Percentiles rank a stretch among this genome's conserved stretches.
Evolutionary conservation across 2,888 invertebrate genomes (phyloP).

Genomic region (Yponomeuta evonymella): DNA sequence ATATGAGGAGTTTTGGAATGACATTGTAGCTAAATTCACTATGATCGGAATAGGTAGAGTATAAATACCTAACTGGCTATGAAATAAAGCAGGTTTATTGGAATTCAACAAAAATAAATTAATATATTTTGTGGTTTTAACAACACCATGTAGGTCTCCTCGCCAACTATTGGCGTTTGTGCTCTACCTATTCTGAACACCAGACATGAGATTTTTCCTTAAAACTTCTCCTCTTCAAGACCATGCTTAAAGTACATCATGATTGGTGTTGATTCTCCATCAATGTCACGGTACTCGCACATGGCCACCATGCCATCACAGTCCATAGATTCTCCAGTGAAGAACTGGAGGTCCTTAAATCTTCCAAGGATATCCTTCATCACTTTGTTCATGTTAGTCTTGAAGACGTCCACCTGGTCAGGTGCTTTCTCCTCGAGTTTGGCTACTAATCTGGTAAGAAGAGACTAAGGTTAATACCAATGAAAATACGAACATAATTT

Average conservation of each 20-base stretch:
- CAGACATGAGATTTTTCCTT: conserved; percentile 39
- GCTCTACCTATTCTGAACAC: no score
- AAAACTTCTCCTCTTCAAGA: conserved; percentile 95
- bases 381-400: conserved; percentile 93
- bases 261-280: conserved; percentile 88
- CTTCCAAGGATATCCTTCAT: conserved; percentile 94
- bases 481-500: no score
- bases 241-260: conserved; percentile 98
- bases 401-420: conserved; percentile 91
- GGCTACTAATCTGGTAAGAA: conserved; percentile 81
- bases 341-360: conserved; percentile 95
- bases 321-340: conserved; percentile 94
- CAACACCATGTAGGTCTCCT: no score
- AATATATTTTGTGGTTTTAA: no score
- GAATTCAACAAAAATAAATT: no score
- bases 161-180: no score
- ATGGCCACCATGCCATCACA: conserved; percentile 95
- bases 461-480: conserved; percentile 13
- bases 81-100: no score
- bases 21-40: conserved; percentile 47
- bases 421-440: conserved; percentile 87
- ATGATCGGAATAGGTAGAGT: conserved; percentile 35
- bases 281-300: conserved; percentile 93
- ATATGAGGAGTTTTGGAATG: conserved; percentile 23
- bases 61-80: no score